phyloP scores from a whole-genome alignment of 2,888 invertebrate genomes.

The Chrysolina haemoptera region DNA sequence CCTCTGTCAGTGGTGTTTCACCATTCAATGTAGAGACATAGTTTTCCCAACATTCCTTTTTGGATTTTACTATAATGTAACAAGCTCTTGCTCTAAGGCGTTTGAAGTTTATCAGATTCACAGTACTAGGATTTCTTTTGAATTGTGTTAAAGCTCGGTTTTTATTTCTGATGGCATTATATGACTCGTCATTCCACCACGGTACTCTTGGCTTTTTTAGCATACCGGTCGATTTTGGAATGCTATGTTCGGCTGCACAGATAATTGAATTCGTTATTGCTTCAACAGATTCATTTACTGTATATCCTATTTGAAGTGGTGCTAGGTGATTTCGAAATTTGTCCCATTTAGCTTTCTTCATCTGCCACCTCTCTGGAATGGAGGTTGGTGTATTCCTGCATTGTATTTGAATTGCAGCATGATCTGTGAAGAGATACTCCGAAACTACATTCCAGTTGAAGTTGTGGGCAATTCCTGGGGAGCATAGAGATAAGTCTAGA shows the following conservation, averaged over 20 bases:
- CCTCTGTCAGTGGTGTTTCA: no score
- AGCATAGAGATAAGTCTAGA: conserved; percentile 24
- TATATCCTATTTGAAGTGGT: conserved; percentile 12
- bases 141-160: no score
- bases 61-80: no score
- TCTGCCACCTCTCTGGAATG: conserved; percentile 1
- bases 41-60: no score
- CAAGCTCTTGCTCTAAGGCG: no score
- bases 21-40: no score
- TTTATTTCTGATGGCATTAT: no score
- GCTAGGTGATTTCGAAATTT: no score
- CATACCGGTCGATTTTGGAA: conserved; percentile 19
- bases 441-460: conserved; percentile 23
- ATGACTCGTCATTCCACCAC: conserved; percentile 30
- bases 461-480: conserved; percentile 25
- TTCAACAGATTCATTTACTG: conserved; percentile 13
- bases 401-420: conserved; percentile 28
- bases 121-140: no score
- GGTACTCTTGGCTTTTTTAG: conserved; percentile 24
- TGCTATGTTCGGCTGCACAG: conserved; percentile 25
- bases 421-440: conserved; percentile 25
- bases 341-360: no score
- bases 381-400: background rate
- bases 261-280: conserved; percentile 22
- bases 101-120: no score